These are phyloP conservation scores for Pleuronectes platessa DNA, from an alignment of 2,113 vertebrate species.

Conservation along the genomic window DNA sequence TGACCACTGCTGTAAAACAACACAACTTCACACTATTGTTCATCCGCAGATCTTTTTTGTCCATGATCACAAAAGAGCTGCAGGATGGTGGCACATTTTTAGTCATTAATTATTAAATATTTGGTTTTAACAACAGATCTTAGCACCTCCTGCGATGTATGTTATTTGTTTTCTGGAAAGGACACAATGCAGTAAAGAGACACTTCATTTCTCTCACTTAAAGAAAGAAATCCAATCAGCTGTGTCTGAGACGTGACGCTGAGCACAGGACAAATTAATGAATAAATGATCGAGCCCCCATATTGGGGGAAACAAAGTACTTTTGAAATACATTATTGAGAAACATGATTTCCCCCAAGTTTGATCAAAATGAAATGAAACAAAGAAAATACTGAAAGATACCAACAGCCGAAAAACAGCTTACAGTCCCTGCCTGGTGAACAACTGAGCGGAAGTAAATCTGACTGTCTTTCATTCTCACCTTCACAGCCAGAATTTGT, in stretches of 20 bases:
- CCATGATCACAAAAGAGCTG: neutral
- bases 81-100: neutral
- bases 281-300: neutral
- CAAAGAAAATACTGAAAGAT: too few species aligned
- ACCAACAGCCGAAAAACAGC: neutral
- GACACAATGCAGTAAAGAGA: neutral
- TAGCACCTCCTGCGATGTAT: neutral
- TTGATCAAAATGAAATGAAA: neutral
- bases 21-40: neutral
- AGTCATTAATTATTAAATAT: neutral
- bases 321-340: conserved; percentile 1
- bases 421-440: neutral
- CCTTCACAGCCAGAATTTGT: conserved; percentile 93
- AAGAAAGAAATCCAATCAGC: neutral
- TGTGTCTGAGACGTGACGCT: conserved; percentile 3
- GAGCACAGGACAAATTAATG: neutral
- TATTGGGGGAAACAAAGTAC: neutral
- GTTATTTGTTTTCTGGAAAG: neutral
- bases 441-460: neutral
- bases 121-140: neutral
- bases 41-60: neutral
- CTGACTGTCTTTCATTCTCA: conserved; percentile 69
- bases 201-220: neutral
- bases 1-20: too few species aligned
- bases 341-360: neutral